Conservation (phyloP, 2,888 invertebrate species). For the Tiliacea citrago region DNA sequence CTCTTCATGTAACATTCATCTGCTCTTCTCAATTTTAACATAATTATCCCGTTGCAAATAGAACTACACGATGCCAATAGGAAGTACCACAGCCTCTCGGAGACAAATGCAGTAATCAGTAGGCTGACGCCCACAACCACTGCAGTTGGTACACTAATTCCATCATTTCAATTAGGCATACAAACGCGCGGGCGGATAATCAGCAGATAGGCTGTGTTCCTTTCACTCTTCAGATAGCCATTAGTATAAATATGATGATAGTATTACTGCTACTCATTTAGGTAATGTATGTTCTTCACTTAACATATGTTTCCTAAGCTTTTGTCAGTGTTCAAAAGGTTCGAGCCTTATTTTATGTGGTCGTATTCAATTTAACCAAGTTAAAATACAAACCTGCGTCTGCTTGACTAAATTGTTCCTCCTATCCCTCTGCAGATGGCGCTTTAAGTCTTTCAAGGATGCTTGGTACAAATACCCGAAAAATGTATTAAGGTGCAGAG, state of each 20-base stretch:
- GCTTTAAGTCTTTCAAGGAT: not conserved
- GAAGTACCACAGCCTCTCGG: constrained; percentile 36
- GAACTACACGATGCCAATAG: constrained; percentile 27
- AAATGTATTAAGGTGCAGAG: constrained; percentile 14
- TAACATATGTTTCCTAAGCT: too few relatives aligned
- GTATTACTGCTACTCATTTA: too few relatives aligned
- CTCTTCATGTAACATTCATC: not conserved
- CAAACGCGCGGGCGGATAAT: constrained; percentile 52
- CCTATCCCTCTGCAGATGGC: too few relatives aligned
- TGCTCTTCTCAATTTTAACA: constrained; percentile 5
- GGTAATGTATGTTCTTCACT: too few relatives aligned
- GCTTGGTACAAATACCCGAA: not conserved
- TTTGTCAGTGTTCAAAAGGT: not conserved
- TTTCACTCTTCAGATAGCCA: constrained; percentile 49
- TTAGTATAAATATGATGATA: constrained; percentile 17
- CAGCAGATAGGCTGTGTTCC: constrained; percentile 47
- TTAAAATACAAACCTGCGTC: not conserved
- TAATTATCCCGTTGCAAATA: constrained; percentile 31
- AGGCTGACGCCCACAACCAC: constrained; percentile 54
- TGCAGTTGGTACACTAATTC: constrained; percentile 52
- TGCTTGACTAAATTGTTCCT: not conserved
- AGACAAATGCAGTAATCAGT: constrained; percentile 62
- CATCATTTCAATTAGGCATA: constrained; percentile 58
- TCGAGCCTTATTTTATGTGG: not conserved
- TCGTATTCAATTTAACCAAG: not conserved